Evolutionary conservation across 2,797 vertebrate genomes (phyloP), one percentile per base, ranked within the genome.

Genomic region (Thripadectes ignobilis): DNA sequence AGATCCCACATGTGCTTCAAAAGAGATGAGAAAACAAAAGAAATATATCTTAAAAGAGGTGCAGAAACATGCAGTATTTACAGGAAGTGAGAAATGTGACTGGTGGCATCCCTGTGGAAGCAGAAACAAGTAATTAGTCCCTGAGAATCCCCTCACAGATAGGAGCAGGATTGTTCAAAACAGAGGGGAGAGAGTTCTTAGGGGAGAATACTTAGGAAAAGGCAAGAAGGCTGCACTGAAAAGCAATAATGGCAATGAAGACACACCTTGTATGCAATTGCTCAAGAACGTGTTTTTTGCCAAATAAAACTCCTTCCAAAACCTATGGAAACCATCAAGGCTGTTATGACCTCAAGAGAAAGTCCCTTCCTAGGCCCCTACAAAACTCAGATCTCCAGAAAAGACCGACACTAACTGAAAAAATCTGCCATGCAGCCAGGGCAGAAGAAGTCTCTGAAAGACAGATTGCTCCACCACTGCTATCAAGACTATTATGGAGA

Each of bases 311-410:
- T 85, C 43, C 51, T 92, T 75, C 55, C 61, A 82, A 3, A 26
- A 7, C 1, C 14, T 3, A 55, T 5, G 1, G 65, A 69, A 74
- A 54, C 0, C 2, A 67, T 8, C 12, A 26, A 32, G 48, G 63
- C 34, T 81, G n/a, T n/a, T 30, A 45, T 1, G n/a, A 62, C 36
- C 27, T 16, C 4, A 65, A 68, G 29, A 49, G 55, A 79, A 94
- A 0, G 36, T 21, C 22, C 32, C 14, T 52, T 54, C 32, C 15
- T 1, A 36, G 15, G 52, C 20, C 24, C 63, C 58, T 6, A 0
- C 0, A 0, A 79, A 85, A 61, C 34, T 23, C 45, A 76, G 69
- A 54, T 55, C n/a, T 62, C 8, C 81, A 79, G 65, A 48, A 63
- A 68, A 82, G 58, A 30, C 9, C 27, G 32, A 77, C 1, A 0